phyloP scores from a whole-genome alignment of 2,888 invertebrate species.

The Lycia hirtaria region DNA sequence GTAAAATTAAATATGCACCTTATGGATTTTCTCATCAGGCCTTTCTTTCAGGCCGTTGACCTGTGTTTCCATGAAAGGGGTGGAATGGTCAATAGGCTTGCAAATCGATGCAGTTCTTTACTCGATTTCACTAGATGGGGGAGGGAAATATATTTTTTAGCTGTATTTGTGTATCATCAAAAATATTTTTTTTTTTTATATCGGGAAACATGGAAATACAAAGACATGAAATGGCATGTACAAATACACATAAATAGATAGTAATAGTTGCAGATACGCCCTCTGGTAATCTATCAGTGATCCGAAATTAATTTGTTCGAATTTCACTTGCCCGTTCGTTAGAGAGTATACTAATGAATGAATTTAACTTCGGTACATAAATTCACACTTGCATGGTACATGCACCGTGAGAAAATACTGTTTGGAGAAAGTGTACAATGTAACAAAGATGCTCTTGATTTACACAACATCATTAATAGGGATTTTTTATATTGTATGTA shows the following conservation, averaged over 20 bases:
- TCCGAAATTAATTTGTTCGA: no score
- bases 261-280: no score
- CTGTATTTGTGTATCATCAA: no score
- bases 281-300: no score
- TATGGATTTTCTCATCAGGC: constrained; percentile 10
- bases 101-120: neutral
- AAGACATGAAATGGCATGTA: no score
- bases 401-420: constrained; percentile 20
- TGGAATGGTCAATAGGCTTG: constrained; percentile 5
- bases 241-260: no score
- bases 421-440: constrained; percentile 17
- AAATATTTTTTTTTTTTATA: no score
- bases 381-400: constrained; percentile 21
- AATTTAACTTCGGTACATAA: constrained; percentile 24
- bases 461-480: no score
- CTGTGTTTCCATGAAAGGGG: constrained; percentile 12
- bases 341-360: constrained; percentile 21
- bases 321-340: no score
- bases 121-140: neutral
- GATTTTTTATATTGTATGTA: no score
- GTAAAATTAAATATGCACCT: constrained; percentile 4
- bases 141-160: no score
- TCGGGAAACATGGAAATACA: no score
- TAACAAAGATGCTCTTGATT: neutral
- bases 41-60: constrained; percentile 10